Percentiles rank a stretch among this genome's conserved stretches.
These are phyloP conservation scores for Theretra japonica DNA, from an alignment of 2,888 invertebrate genomes.

Conservation along the genomic window DNA sequence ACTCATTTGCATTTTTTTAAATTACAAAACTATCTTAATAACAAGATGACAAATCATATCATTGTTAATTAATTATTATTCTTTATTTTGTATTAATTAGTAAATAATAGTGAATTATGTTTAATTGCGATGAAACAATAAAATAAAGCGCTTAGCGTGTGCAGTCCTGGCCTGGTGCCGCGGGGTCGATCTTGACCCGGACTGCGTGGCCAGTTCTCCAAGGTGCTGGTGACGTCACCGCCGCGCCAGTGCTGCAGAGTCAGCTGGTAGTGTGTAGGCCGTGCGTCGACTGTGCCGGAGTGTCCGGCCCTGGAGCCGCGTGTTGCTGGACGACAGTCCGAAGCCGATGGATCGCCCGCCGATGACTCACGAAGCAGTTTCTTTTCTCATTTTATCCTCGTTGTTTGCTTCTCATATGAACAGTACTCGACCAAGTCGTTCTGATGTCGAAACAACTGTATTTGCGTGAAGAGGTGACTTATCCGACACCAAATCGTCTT, in stretches of 20 bases:
- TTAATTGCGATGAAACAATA: no score
- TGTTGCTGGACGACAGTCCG: no score
- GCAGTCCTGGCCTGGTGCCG: not conserved
- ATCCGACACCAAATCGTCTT: not conserved
- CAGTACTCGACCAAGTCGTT: constrained; percentile 4
- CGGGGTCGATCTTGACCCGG: not conserved
- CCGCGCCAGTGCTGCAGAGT: not conserved
- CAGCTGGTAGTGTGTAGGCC: not conserved
- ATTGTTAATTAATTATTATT: no score
- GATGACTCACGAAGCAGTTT: not conserved
- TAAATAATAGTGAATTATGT: no score
- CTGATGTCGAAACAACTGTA: not conserved
- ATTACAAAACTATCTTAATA: no score
- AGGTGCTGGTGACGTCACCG: not conserved
- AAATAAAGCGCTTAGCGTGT: no score
- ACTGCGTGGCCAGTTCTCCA: not conserved
- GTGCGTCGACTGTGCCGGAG: no score
- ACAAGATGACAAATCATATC: no score
- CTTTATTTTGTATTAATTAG: no score
- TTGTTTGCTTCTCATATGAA: no score
- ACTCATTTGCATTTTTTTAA: no score
- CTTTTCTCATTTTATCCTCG: not conserved
- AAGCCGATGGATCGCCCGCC: no score
- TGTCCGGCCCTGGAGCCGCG: not conserved
- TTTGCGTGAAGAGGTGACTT: not conserved